Evolutionary conservation across 1,140 invertebrate species (phyloP).

Genomic region (Zaprionus nigranus): DNA sequence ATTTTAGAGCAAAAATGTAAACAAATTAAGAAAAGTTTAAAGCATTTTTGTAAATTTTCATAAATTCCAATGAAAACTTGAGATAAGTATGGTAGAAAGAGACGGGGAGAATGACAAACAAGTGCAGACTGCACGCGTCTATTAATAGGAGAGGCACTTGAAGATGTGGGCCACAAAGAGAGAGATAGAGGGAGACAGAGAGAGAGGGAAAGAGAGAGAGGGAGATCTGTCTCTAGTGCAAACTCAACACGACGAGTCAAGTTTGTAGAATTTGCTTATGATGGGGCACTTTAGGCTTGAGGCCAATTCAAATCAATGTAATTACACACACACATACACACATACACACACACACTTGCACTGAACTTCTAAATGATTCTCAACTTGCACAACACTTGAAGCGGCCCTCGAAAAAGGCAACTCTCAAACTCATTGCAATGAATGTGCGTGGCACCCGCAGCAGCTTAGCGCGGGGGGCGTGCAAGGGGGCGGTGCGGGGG

Average conservation of each 20-base stretch:
- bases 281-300: constrained; percentile 13
- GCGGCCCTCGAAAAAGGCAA: constrained; percentile 53
- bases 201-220: not conserved
- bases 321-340: constrained; percentile 19
- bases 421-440: constrained; percentile 44
- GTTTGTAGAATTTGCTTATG: constrained; percentile 29
- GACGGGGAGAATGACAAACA: not conserved
- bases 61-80: not conserved
- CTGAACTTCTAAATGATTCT: constrained; percentile 61
- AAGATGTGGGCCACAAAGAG: constrained; percentile 17
- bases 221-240: constrained; percentile 2
- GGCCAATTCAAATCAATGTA: constrained; percentile 38
- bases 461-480: not conserved
- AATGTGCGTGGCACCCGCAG: constrained; percentile 53
- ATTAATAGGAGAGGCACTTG: constrained; percentile 18
- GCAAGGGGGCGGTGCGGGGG: too few relatives aligned
- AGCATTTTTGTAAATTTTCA: not conserved
- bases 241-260: constrained; percentile 1
- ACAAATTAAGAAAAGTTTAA: not conserved
- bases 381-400: constrained; percentile 67
- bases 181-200: not conserved
- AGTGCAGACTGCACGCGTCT: not conserved
- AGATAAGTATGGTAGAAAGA: not conserved
- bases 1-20: not conserved
- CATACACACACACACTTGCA: constrained; percentile 5